Base-by-base conservation (phyloP, 2,888 invertebrate genomes). In the Sicus ferrugineus region DNA sequence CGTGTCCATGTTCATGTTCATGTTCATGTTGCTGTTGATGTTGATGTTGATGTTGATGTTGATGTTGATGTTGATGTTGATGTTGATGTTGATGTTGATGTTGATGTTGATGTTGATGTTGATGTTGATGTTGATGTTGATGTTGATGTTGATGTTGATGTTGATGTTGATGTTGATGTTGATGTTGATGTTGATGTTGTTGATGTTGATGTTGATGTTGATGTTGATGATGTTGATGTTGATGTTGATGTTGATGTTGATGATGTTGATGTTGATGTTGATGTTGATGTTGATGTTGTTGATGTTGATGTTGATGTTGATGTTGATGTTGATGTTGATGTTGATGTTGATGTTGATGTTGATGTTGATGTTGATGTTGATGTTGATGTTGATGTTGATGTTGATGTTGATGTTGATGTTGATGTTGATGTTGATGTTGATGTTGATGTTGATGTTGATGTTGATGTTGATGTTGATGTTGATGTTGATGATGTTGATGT, bases 361-460 rank as follows among this genome's bases (percentile, higher is more conserved):
- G 63, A 63, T 63, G 34, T 63, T 63, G 63, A 63, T 63, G 34
- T 63, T 63, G 63, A 63, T 63, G 34, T 63, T 63, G 63, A 63
- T 63, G 34, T 63, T 63, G 63, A 63, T 63, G 34, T 63, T 63
- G 63, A 63, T 63, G 34, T 63, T 63, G 63, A 63, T 63, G 46
- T 63, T 63, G 63, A 63, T 63, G 46, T 63, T 63, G 63, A 63
- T 63, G 46, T 63, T 63, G 63, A 63, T 63, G 46, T 63, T 63
- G 63, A 63, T 63, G 46, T 63, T 63, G 63, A 63, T 63, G 46
- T 63, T 63, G 63, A 63, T 63, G 46, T 63, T 63, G 63, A 63
- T 63, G 46, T 63, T 63, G 63, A 63, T 63, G 46, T 63, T 63
- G 63, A 63, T 63, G 46, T 63, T 63, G 63, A 63, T 46, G 46